A percentile compares a stretch with the other conserved stretches of the same genome.
phyloP scores from a whole-genome alignment of 2,888 invertebrate genomes.

The Pammene aurita region DNA sequence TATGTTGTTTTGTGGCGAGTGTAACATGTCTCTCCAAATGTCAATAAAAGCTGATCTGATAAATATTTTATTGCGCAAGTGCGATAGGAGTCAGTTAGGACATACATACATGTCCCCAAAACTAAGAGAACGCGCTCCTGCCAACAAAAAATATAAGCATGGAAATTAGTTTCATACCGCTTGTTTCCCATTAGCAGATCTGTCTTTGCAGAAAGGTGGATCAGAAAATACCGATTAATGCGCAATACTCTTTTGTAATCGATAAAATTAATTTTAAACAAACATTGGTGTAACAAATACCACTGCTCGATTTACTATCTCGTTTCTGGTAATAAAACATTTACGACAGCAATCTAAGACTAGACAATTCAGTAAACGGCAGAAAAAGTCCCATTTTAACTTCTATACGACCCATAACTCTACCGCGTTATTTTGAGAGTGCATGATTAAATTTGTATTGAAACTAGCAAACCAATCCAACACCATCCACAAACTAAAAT shows the following conservation, averaged over 20 bases:
- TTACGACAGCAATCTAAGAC: slow-evolving; percentile 1
- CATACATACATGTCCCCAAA: not conserved
- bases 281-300: slow-evolving; percentile 2
- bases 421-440: too few relatives aligned
- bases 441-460: slow-evolving; percentile 18
- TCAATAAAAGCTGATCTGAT: not conserved
- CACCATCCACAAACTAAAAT: slow-evolving; percentile 11
- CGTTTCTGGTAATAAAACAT: slow-evolving; percentile 7
- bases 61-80: slow-evolving; percentile 1
- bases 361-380: not conserved
- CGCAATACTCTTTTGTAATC: not conserved
- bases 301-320: not conserved
- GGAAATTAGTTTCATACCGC: too few relatives aligned
- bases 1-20: not conserved
- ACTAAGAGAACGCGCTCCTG: not conserved
- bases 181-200: too few relatives aligned
- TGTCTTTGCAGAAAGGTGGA: too few relatives aligned
- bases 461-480: slow-evolving; percentile 13
- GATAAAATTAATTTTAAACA: not conserved
- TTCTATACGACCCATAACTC: too few relatives aligned
- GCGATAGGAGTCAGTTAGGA: not conserved
- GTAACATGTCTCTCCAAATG: not conserved
- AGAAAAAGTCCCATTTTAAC: not conserved
- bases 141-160: not conserved
- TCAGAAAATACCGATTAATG: not conserved